Base-by-base conservation (phyloP, 2,797 vertebrate species). In the Periparus ater region DNA sequence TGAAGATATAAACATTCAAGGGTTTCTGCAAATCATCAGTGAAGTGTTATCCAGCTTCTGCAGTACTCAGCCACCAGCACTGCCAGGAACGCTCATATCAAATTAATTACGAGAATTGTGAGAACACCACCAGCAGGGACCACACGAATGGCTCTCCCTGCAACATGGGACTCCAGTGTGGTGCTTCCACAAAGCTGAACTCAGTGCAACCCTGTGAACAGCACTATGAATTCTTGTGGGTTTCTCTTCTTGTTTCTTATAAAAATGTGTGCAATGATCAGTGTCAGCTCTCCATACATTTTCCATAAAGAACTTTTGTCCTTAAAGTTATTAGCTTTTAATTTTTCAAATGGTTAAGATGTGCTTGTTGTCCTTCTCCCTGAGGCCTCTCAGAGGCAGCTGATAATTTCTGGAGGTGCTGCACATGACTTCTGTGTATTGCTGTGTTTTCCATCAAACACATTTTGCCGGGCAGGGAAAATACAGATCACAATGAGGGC, bases 11-110 rank as follows among this genome's bases (percentile, higher is more conserved):
- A 95, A 96, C 86, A 93, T 17, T 36, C 10, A 57, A 26, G 32
- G 10, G 18, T 89, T 96, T 97, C 97, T 97, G 95, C 89, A 94
- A 91, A 93, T 82, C 66, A 74, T 97, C 95, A 91, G 6, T 72
- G 55, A 50, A 77, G 70, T 17, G 4, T 75, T 79, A 90, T 83
- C 20, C 74, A 81, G 89, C 74, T 90, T 88, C 87, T 90, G 80
- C 54, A 68, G 23, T n/a, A 6, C 71, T 92, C 67, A 51, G 44
- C 70, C 63, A 54, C 72, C 71, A 87, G 7, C 11, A 4, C 34
- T 95, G 80, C 95, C 93, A 96, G 78, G 58, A 97, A n/a, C 9
- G 7, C n/a, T 94, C 68, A n/a, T 47, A 78, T 54, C 78, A 73
- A 95, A 91, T 92, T 81, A 91, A 82, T 96, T 62, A 74, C 1